Evolutionary conservation across 2,797 vertebrate genomes (phyloP).

Genomic region (Sebastes taczanowskii): DNA sequence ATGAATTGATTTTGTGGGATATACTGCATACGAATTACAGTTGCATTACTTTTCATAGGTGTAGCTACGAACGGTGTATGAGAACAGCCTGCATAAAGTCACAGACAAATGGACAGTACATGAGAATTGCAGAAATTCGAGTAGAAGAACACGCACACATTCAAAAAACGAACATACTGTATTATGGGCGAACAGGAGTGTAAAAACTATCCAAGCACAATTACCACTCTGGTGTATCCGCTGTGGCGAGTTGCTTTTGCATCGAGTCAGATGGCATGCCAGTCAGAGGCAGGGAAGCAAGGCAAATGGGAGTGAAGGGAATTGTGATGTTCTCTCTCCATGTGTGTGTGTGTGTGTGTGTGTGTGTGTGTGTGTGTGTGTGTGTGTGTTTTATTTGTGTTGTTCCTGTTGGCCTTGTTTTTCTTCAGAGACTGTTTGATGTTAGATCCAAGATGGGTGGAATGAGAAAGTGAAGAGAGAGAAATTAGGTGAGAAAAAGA

Average conservation of each 20-base stretch:
- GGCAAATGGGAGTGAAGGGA: slow-evolving; percentile 59
- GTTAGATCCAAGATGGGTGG: slow-evolving; percentile 69
- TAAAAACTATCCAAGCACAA: slow-evolving; percentile 36
- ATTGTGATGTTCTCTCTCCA: slow-evolving; percentile 40
- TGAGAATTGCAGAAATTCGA: not conserved
- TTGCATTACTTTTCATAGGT: too few relatives aligned
- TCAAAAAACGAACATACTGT: not conserved
- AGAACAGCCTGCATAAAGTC: not conserved
- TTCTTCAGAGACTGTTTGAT: slow-evolving; percentile 71
- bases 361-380: slow-evolving; percentile 8
- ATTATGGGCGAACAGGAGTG: slow-evolving; percentile 23
- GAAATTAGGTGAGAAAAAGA: slow-evolving; percentile 30
- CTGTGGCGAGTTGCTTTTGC: slow-evolving; percentile 50
- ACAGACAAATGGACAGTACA: slow-evolving; percentile 2
- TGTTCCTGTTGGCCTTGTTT: slow-evolving; percentile 67
- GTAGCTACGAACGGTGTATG: too few relatives aligned
- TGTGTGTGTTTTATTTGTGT: slow-evolving; percentile 46
- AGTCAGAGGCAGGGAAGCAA: slow-evolving; percentile 54
- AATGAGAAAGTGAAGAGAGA: slow-evolving; percentile 31
- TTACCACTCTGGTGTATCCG: slow-evolving; percentile 35
- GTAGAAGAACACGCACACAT: not conserved
- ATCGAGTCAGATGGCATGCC: slow-evolving; percentile 58
- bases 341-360: not conserved
- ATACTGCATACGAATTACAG: too few relatives aligned
- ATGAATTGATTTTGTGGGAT: too few relatives aligned